Conservation (phyloP, 2,113 vertebrate genomes). For the Propithecus coquereli region DNA sequence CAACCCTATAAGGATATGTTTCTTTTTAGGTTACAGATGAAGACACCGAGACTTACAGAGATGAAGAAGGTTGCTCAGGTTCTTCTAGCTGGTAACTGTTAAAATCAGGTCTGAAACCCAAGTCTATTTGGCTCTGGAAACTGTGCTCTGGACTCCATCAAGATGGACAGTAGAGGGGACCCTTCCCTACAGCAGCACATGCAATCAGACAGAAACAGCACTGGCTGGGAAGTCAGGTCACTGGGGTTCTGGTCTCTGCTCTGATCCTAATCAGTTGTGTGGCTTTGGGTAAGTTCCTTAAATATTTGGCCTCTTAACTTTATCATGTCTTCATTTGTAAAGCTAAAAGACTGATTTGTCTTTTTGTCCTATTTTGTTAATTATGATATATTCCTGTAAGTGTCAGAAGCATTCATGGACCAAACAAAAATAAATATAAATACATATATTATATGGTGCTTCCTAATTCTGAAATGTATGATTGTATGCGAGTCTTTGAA, state of each 20-base stretch:
- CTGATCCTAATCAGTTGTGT: not conserved
- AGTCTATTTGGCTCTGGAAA: not conserved
- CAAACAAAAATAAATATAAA: not conserved
- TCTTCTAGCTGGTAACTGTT: not conserved
- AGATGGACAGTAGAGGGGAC: accelerated
- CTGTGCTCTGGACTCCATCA: not conserved
- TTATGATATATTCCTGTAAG: not conserved
- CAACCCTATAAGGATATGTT: not conserved
- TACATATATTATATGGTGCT: not conserved
- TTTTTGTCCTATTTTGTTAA: not conserved
- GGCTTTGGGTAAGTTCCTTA: not conserved
- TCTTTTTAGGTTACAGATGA: not conserved
- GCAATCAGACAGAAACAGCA: not conserved
- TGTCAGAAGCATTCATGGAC: not conserved
- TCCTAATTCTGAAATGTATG: not conserved
- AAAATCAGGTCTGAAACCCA: not conserved
- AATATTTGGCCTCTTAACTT: not conserved
- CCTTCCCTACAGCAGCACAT: not conserved
- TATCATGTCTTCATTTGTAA: not conserved
- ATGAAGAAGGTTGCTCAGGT: not conserved
- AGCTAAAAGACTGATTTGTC: not conserved
- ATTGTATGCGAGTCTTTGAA: not conserved
- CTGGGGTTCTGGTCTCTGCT: too few species aligned
- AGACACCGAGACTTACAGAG: not conserved
- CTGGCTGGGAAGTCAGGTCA: not conserved